Evolutionary conservation across 2,113 vertebrate genomes (phyloP).

Genomic region (Varanus komodoensis): DNA sequence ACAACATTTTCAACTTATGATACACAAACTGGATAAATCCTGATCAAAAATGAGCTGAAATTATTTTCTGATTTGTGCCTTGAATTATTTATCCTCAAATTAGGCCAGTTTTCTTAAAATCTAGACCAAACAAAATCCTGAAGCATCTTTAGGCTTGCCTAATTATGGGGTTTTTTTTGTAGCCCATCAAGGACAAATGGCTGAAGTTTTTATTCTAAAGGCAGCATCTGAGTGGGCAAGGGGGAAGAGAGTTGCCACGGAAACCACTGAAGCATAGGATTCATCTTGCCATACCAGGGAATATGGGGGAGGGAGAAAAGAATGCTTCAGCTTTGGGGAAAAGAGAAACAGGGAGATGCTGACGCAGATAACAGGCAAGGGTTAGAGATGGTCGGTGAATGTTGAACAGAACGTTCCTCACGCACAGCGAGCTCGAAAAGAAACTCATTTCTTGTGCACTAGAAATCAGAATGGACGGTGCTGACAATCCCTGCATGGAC

Average conservation of each 20-base stretch:
- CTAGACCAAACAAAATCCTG: neutral
- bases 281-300: slow-evolving; percentile 31
- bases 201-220: neutral
- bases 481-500: neutral
- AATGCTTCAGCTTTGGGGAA: neutral
- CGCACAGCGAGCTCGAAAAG: too few species aligned
- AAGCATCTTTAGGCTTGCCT: neutral
- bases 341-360: neutral
- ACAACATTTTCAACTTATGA: too few species aligned
- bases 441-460: neutral
- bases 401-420: neutral
- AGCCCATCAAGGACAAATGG: neutral
- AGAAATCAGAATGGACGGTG: neutral
- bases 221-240: neutral
- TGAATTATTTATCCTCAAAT: too few species aligned
- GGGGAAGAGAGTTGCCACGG: slow-evolving; percentile 55
- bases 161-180: too few species aligned
- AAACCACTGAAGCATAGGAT: slow-evolving; percentile 48
- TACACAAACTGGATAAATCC: too few species aligned
- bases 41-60: too few species aligned
- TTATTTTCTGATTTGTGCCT: too few species aligned
- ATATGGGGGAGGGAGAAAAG: slow-evolving; percentile 51
- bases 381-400: neutral
- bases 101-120: neutral
- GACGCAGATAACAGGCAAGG: neutral